Base-by-base conservation (phyloP, 2,797 vertebrate genomes). In the Melanotaenia pygmaea region DNA sequence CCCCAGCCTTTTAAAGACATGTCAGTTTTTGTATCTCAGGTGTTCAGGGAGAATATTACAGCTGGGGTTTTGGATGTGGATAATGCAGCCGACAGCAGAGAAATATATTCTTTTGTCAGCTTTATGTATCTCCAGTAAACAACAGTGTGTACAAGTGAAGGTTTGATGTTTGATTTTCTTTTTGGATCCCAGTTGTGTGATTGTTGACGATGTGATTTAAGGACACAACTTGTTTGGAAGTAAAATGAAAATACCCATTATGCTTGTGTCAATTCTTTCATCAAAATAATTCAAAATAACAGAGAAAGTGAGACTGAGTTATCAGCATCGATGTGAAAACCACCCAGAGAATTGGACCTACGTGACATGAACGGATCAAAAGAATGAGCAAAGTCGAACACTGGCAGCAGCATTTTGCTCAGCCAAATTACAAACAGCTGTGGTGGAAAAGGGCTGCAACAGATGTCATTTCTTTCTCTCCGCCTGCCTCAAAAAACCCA, bases 1-100 rank as follows among this genome's bases (percentile, higher is more conserved):
- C 37, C 35, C 22, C n/a, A 18, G 58, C 45, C 45, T 28, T 62
- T 70, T n/a, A 54, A 62, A 18, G 37, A 24, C 35, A 63, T 32
- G 37, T 56, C 51, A 43, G 37, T 30, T 56, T 32, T 26, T 45
- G 51, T 71, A 18, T 63, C 53, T n/a, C 43, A n/a, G 50, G 13
- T 34, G 59, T 56, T 61, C 59, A 56, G 37, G 28, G 20, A 26
- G 28, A 62, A 34, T 5, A 35, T 56, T 9, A 9, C 59, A 24
- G 37, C 16, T 13, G 59, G 53, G 24, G 35, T 24, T 38, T 35
- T 28, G 43, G 47, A 54, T 65, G 50, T 30, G 45, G 47, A 54
- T 65, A 37, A 35, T 43, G 59, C 22, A 22, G 10, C 28, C 32
- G 53, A 67, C 20, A 43, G 56, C 38, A 43, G 20, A 10, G 0